Percentiles rank a stretch among this genome's conserved stretches.
phyloP scores from a whole-genome alignment of 2,888 invertebrate species.

The Aromia moschata region DNA sequence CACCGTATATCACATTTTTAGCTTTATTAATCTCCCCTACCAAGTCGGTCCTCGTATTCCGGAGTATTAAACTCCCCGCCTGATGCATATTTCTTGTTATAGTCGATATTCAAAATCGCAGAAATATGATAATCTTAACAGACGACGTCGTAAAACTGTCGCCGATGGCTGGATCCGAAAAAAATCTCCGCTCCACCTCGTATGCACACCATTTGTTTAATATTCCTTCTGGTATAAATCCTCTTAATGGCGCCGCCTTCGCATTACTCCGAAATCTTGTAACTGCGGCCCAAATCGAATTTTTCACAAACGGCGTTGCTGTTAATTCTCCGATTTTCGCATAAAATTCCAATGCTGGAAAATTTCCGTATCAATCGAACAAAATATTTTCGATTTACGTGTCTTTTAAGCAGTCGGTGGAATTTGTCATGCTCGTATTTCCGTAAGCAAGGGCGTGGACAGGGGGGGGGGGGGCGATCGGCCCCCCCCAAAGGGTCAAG shows the following conservation, averaged over 20 bases:
- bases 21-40: not conserved
- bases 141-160: conserved; percentile 52
- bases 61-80: conserved; percentile 24
- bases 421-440: no score
- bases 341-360: not conserved
- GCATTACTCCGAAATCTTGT: conserved; percentile 32
- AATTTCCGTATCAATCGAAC: no score
- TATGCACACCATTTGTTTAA: conserved; percentile 47
- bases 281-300: not conserved
- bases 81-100: conserved; percentile 45
- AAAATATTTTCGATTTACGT: no score
- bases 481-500: no score
- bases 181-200: conserved; percentile 44
- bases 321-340: not conserved
- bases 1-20: not conserved
- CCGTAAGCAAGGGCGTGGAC: no score
- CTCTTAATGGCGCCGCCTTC: conserved; percentile 37
- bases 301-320: not conserved
- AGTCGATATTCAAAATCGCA: conserved; percentile 49
- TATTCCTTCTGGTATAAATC: conserved; percentile 43
- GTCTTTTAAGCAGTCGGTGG: no score
- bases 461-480: no score
- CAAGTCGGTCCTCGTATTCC: conserved; percentile 2
- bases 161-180: conserved; percentile 41
- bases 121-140: conserved; percentile 53